A percentile compares a stretch with the other conserved stretches of the same genome.
These are phyloP conservation scores for Slavum lentiscoides DNA, from an alignment of 2,888 invertebrate species.

Conservation along the genomic window DNA sequence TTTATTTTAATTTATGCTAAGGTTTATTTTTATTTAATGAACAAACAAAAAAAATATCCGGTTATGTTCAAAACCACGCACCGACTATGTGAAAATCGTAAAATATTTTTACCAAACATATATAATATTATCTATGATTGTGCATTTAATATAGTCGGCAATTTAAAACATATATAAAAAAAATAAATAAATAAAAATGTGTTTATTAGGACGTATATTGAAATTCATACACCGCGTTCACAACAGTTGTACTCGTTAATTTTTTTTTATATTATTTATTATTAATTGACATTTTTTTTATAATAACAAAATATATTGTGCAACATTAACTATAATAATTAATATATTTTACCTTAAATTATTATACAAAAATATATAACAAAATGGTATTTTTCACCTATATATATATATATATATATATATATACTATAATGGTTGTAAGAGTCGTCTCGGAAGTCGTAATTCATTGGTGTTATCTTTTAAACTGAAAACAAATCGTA, in stretches of 20 bases:
- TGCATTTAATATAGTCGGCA: too few relatives aligned
- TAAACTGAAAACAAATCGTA: slow-evolving; percentile 27
- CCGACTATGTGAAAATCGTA: too few relatives aligned
- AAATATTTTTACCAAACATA: too few relatives aligned
- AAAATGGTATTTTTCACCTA: slow-evolving; percentile 3
- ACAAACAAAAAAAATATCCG: too few relatives aligned
- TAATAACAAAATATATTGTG: slow-evolving; percentile 6
- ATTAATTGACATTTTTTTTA: neutral
- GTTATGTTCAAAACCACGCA: too few relatives aligned
- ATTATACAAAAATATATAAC: slow-evolving; percentile 13
- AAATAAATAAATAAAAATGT: too few relatives aligned
- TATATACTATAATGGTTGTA: slow-evolving; percentile 2
- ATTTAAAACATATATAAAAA: too few relatives aligned
- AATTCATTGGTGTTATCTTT: slow-evolving; percentile 19
- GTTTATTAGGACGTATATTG: neutral
- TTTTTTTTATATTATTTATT: neutral
- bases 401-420: neutral
- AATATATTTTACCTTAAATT: neutral
- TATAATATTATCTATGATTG: too few relatives aligned
- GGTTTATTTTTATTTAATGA: too few relatives aligned
- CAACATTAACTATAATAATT: slow-evolving; percentile 17
- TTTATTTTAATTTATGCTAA: too few relatives aligned
- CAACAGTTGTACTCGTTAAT: neutral
- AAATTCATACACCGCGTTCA: neutral
- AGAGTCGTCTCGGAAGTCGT: slow-evolving; percentile 27